A percentile compares a stretch with the other conserved stretches of the same genome.
Evolutionary conservation across 2,797 vertebrate species (phyloP).

Genomic region (Moxostoma hubbsi): DNA sequence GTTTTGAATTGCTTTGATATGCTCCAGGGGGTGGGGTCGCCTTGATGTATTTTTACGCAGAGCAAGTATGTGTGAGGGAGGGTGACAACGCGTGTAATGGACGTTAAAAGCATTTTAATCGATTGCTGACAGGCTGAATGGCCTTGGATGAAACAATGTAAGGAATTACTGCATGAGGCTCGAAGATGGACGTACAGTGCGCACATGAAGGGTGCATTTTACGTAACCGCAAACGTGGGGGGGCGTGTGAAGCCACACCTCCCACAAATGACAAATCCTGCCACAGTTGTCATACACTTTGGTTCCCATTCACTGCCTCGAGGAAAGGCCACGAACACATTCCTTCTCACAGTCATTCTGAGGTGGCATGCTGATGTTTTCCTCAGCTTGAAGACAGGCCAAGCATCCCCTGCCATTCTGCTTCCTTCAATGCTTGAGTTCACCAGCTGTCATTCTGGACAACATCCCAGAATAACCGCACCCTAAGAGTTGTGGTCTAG

Average conservation of each 20-base stretch:
- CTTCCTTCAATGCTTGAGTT: constrained; percentile 64
- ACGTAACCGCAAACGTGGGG: constrained; percentile 6
- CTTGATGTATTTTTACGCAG: constrained; percentile 4
- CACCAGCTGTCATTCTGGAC: constrained; percentile 55
- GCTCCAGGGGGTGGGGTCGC: constrained; percentile 24
- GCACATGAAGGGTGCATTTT: neutral
- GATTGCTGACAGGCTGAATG: constrained; percentile 56
- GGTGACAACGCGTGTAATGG: constrained; percentile 66
- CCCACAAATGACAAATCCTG: constrained; percentile 7
- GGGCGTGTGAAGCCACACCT: constrained; percentile 20
- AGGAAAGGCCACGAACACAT: neutral
- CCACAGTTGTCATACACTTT: neutral
- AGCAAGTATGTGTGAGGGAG: neutral
- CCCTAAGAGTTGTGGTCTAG: constrained; percentile 9
- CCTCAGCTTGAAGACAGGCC: constrained; percentile 8
- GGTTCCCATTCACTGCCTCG: constrained; percentile 23
- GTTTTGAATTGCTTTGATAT: constrained; percentile 17
- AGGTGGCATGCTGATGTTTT: constrained; percentile 4
- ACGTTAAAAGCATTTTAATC: constrained; percentile 62
- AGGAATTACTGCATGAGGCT: neutral
- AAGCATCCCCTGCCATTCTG: constrained; percentile 65
- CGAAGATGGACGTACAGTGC: neutral
- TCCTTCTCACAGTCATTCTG: neutral
- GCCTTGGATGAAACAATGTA: constrained; percentile 25
- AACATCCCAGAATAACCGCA: constrained; percentile 49